Evolutionary conservation across 1,140 invertebrate species (phyloP), one percentile per base, ranked within the genome.

Genomic region (Leptinotarsa undecemlineata): DNA sequence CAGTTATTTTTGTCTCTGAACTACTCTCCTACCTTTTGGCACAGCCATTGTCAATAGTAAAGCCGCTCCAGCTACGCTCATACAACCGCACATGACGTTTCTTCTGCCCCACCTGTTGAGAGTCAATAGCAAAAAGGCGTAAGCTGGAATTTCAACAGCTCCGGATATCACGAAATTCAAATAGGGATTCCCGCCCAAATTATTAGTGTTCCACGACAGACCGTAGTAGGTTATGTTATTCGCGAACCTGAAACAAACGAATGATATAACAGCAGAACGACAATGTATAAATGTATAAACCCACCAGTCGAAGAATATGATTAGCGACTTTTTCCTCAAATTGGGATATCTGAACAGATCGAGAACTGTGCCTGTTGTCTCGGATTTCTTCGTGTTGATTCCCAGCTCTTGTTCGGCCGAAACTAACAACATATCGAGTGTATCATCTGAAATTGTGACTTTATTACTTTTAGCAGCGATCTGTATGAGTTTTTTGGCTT

Each of bases 181-280:
- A 73, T 92, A 92, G 48, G 90, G 88, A 81, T 94, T 92, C 48
- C 91, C 92, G 21, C 90, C 92, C 57, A 95, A 87, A 80, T 91
- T 91, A 42, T 90, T 91, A 2, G 92, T 91, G 80, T 93, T 94
- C 88, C 94, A 92, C 0, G 93, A 94, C 4, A 96, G 83, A 1
- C 93, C 94, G 79, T 95, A 95, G 83, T 95, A 95, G 6, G 94
- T 91, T 61, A 92, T 90, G 68, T 91, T 92, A 81, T 92, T 93
- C 15, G 92, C 92, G 81, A 94, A 90, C 93, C 91, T 92, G 78
- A 17, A 87, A 85, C 51, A 57, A 64, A 42, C 1, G 8, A 42
- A 42, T 11, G 8, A 11, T 11, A 11, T 42, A 42, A 42, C 33
- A 51, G 3, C n/a, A 57, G 19, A 70, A n/a, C 63, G 21, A 13